These are phyloP conservation scores for Argyrosomus regius DNA, from an alignment of 2,797 vertebrate species.

Conservation along the genomic window DNA sequence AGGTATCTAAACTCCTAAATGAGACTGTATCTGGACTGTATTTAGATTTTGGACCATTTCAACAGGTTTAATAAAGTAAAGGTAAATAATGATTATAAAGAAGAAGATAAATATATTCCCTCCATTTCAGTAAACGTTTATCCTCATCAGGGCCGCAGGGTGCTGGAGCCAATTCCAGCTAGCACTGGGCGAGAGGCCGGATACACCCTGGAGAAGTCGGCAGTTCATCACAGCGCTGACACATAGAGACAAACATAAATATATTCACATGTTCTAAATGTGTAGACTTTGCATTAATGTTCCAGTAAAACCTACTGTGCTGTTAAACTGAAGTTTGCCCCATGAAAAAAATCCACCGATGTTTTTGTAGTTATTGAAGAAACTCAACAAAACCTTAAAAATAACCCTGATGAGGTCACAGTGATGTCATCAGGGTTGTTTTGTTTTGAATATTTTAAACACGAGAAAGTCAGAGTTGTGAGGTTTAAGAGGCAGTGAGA, in stretches of 20 bases:
- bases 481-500: background rate
- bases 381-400: background rate
- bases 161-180: no score
- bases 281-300: background rate
- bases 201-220: no score
- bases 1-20: background rate
- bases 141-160: no score
- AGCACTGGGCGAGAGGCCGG: no score
- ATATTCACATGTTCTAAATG: background rate
- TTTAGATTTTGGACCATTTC: background rate
- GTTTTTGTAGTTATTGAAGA: background rate
- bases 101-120: background rate
- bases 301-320: background rate
- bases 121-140: no score
- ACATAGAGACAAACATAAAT: no score
- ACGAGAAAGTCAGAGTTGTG: background rate
- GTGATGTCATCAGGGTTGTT: constrained; percentile 10
- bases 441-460: background rate
- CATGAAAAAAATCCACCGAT: background rate
- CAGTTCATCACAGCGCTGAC: no score
- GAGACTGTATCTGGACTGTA: background rate
- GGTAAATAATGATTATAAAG: background rate
- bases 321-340: background rate
- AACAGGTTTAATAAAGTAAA: background rate
- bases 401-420: constrained; percentile 3